Base-by-base conservation (phyloP, 2,888 invertebrate genomes). In the Molorchus minor region DNA sequence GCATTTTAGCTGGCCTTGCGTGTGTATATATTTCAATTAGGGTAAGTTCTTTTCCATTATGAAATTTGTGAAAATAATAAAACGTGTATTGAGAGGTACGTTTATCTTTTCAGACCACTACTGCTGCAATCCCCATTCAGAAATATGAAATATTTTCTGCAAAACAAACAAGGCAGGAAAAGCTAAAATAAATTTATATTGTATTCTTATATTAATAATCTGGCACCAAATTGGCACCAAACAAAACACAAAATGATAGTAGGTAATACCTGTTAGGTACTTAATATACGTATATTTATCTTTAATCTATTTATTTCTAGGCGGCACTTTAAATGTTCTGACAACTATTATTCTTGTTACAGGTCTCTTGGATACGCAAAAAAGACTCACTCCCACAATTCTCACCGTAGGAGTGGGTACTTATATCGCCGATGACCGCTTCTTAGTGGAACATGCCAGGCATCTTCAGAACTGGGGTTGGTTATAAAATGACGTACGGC, bases 291-390 rank as follows among this genome's bases (percentile, higher is more conserved):
- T 25, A 25, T 25, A 8, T 25, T 25, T 25, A 25, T 25, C 25
- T 25, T 25, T n/a, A n/a, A 8, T 3, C 12, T 33, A 5, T 33
- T 33, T 33, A 33, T n/a, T 33, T 33, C n/a, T n/a, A n/a, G n/a
- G n/a, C n/a, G n/a, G n/a, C n/a, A n/a, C n/a, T n/a, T n/a, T n/a
- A n/a, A n/a, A n/a, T n/a, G 51, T 41, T 58, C 12, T 41, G 45
- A 54, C 54, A 49, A 17, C 40, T 47, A 7, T 56, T 43, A 20
- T 20, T n/a, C 15, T 61, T 56, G 51, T 75, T 74, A 19, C 69
- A 86, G 87, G 86, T 87, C 19, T 89, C 89, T 13, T 90, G 90
- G 90, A 87, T 90, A 4, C 82, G 89, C 10, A 84, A 89, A 56
- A 84, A 84, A 77, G 88, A 88, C 75, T 65, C 74, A 12, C 77